Conservation (phyloP, 2,797 vertebrate genomes). For the Mormyrus hasselquistii region DNA sequence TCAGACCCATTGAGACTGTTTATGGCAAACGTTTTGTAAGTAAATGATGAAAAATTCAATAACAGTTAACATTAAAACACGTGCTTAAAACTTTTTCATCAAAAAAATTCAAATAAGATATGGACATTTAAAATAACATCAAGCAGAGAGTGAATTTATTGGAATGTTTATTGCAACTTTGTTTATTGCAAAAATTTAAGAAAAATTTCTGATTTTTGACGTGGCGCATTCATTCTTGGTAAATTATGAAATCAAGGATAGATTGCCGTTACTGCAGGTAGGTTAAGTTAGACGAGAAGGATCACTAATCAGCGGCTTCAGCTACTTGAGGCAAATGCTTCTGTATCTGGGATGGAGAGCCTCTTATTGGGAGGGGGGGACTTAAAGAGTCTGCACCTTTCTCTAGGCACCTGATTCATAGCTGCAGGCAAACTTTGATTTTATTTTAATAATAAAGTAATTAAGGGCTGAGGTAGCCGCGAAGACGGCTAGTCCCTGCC, state of each 20-base stretch:
- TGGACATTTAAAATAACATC: not conserved
- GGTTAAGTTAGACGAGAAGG: not conserved
- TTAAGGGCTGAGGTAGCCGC: not conserved
- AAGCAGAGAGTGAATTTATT: not conserved
- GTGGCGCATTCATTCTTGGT: not conserved
- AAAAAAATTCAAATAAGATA: not conserved
- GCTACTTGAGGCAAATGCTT: not conserved
- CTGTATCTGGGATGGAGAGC: not conserved
- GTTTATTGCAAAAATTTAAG: not conserved
- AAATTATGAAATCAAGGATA: not conserved
- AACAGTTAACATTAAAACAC: not conserved
- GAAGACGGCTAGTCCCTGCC: not conserved
- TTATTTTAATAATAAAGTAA: conserved; percentile 3
- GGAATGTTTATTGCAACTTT: not conserved
- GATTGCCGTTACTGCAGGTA: not conserved
- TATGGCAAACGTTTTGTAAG: not conserved
- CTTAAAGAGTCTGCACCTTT: not conserved
- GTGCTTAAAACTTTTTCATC: not conserved
- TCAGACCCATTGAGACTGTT: not conserved
- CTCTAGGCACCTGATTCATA: not conserved
- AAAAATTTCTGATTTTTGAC: not conserved
- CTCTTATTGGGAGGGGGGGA: not conserved
- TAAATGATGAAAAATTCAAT: not conserved
- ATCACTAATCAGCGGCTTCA: not conserved
- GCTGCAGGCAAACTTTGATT: not conserved